Conservation (phyloP, 2,113 vertebrate species). For the Hippocampus barbouri region DNA sequence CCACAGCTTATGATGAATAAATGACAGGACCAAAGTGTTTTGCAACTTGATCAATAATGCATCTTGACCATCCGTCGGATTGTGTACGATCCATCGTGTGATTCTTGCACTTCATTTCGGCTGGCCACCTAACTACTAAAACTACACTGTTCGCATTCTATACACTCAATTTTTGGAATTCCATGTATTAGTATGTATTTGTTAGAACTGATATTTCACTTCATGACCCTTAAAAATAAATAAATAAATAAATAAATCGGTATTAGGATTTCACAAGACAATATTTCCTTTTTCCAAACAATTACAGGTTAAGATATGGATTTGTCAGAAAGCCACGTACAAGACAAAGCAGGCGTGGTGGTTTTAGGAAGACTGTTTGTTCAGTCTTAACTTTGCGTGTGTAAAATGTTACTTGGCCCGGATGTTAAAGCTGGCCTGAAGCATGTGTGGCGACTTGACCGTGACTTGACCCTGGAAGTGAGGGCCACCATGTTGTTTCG, state of each 20-base stretch:
- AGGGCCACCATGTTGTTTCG: slow-evolving; percentile 42
- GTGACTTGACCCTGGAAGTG: slow-evolving; percentile 43
- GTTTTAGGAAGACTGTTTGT: background rate
- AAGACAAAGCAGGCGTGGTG: background rate
- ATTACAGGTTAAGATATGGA: background rate
- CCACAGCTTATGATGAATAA: background rate
- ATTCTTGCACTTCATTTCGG: background rate
- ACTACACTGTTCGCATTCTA: background rate
- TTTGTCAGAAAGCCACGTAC: background rate
- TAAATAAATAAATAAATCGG: too few relatives aligned
- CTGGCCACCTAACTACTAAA: background rate
- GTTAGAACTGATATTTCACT: too few relatives aligned
- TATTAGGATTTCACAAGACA: background rate
- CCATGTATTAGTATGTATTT: too few relatives aligned
- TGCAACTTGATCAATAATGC: slow-evolving; percentile 5
- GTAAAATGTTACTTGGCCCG: slow-evolving; percentile 8
- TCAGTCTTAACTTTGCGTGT: background rate
- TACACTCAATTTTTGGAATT: background rate
- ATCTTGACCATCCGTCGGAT: background rate
- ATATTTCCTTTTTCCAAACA: background rate
- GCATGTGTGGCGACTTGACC: slow-evolving; percentile 28
- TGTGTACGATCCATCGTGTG: background rate
- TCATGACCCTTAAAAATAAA: too few relatives aligned
- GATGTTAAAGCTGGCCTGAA: slow-evolving; percentile 22
- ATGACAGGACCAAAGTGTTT: slow-evolving; percentile 4